Evolutionary conservation across 2,113 vertebrate genomes (phyloP).

Genomic region (Turdus rufiventris): DNA sequence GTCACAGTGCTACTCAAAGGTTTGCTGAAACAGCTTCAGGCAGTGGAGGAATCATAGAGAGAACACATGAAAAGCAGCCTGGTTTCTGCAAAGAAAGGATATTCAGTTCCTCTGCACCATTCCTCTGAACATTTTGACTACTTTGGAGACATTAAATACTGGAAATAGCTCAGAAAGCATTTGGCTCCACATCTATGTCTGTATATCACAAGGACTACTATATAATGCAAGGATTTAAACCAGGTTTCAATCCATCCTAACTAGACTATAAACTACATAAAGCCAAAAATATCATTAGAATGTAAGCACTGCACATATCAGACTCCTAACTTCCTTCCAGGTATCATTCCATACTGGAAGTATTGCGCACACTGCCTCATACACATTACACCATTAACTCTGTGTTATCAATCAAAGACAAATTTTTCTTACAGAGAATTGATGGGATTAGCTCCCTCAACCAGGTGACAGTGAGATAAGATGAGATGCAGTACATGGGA

Average conservation of each 20-base stretch:
- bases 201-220: neutral
- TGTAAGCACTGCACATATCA: neutral
- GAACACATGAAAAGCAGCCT: conserved; percentile 12
- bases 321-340: neutral
- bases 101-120: neutral
- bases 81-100: neutral
- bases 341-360: neutral
- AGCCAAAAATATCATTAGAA: neutral
- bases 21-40: conserved; percentile 42
- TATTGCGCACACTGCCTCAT: neutral
- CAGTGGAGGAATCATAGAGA: neutral
- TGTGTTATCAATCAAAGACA: neutral
- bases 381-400: neutral
- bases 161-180: conserved; percentile 15
- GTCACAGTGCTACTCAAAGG: conserved; percentile 25
- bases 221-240: neutral
- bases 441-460: neutral
- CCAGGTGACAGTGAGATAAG: neutral
- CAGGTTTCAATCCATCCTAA: neutral
- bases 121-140: neutral
- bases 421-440: neutral
- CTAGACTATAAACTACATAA: neutral
- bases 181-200: neutral
- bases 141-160: neutral
- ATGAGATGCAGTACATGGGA: neutral